A percentile compares a stretch with the other conserved stretches of the same genome.
Evolutionary conservation across 1,140 invertebrate genomes (phyloP).

Genomic region (Pinna nobilis): DNA sequence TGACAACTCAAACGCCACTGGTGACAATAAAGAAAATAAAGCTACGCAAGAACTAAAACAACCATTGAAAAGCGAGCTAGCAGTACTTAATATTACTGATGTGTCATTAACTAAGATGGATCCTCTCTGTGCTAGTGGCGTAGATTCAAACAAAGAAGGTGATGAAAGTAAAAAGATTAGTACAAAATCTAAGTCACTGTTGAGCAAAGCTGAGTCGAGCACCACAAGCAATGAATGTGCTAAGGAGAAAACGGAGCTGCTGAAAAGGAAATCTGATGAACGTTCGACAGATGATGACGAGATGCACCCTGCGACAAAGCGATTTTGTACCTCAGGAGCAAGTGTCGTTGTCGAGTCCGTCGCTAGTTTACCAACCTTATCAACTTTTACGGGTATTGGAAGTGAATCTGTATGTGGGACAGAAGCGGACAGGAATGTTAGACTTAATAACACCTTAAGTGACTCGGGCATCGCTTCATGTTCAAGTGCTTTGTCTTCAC

Average conservation of each 20-base stretch:
- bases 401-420: too few relatives aligned
- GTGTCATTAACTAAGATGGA: too few relatives aligned
- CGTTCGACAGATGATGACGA: slow-evolving; percentile 3
- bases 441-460: too few relatives aligned
- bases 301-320: slow-evolving; percentile 15
- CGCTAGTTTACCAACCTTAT: slow-evolving; percentile 31
- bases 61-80: too few relatives aligned
- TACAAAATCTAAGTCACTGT: background rate
- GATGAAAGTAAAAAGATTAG: background rate
- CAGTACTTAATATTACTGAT: too few relatives aligned
- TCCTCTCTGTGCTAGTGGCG: too few relatives aligned
- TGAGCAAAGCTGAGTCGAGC: background rate
- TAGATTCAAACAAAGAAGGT: background rate
- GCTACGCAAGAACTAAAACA: too few relatives aligned
- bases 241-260: background rate
- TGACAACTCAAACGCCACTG: too few relatives aligned
- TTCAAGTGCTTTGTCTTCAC: too few relatives aligned
- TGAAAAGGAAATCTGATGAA: background rate
- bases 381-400: slow-evolving; percentile 53
- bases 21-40: too few relatives aligned
- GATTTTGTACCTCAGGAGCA: background rate
- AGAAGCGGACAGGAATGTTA: too few relatives aligned
- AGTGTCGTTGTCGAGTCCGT: slow-evolving; percentile 67
- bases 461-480: too few relatives aligned
- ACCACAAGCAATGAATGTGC: background rate